Conservation (phyloP, 1,140 invertebrate genomes). For the Lepidostoma basale region DNA sequence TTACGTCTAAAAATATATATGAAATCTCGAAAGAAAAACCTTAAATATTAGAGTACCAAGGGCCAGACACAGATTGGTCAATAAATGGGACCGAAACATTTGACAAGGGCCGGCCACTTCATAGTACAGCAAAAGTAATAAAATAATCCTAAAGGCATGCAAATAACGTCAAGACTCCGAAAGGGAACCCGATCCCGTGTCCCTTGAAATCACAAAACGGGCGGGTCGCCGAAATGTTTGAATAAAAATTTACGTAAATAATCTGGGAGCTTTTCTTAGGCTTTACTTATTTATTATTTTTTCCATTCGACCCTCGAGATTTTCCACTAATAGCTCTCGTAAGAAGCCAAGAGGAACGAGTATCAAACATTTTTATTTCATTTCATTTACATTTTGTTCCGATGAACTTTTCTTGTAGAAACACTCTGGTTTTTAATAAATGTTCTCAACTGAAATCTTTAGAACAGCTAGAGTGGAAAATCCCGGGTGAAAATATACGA, state of each 20-base stretch:
- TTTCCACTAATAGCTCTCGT: constrained; percentile 9
- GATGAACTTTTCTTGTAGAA: not conserved
- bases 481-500: too few species aligned
- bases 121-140: not conserved
- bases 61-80: not conserved
- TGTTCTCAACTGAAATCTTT: too few species aligned
- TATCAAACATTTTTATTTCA: not conserved
- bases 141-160: not conserved
- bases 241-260: constrained; percentile 15
- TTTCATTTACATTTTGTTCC: constrained; percentile 23
- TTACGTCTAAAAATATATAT: too few species aligned
- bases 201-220: not conserved
- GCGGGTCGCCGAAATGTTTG: constrained; percentile 6
- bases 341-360: not conserved
- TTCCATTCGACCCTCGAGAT: constrained; percentile 8
- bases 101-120: not conserved
- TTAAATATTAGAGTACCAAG: not conserved
- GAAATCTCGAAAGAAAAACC: not conserved
- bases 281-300: too few species aligned
- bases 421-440: too few species aligned
- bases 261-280: constrained; percentile 13
- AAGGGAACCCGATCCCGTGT: not conserved
- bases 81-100: not conserved
- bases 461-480: too few species aligned
- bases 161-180: not conserved